These are phyloP conservation scores for Lethenteron camtschaticum DNA, from an alignment of 2,113 vertebrate genomes.

Conservation along the genomic window DNA sequence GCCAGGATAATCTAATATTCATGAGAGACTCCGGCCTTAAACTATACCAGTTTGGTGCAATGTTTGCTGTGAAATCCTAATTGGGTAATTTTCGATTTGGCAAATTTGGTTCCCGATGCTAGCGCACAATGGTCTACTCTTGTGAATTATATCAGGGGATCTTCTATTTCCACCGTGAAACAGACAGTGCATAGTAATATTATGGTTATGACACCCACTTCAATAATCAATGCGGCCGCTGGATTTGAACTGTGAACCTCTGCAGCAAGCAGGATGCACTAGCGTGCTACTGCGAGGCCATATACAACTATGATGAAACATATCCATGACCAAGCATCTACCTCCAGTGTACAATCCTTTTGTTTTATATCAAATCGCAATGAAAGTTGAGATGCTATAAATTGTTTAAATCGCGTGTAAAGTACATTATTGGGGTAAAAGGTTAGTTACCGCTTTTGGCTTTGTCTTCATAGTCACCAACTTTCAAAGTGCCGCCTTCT, in stretches of 20 bases:
- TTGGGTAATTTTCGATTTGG: neutral
- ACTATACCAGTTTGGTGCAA: neutral
- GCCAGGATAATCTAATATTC: neutral
- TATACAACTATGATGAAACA: neutral
- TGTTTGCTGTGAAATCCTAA: neutral
- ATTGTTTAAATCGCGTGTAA: too few species aligned
- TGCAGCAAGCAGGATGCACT: too few species aligned
- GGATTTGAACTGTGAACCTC: too few species aligned
- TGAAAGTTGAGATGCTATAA: too few species aligned
- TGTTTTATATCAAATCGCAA: neutral
- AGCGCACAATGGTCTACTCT: too few species aligned
- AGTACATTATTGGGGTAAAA: neutral
- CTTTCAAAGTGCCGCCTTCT: slow-evolving; percentile 45
- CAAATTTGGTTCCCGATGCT: too few species aligned
- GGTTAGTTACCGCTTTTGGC: slow-evolving; percentile 60
- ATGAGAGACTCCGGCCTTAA: neutral
- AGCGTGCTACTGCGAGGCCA: neutral
- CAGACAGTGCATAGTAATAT: too few species aligned
- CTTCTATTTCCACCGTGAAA: too few species aligned
- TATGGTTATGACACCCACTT: too few species aligned
- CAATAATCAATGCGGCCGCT: too few species aligned
- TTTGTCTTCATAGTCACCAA: slow-evolving; percentile 57
- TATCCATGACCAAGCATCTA: neutral
- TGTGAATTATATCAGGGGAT: too few species aligned
- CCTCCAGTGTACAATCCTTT: neutral